phyloP scores from a whole-genome alignment of 2,797 vertebrate species.

The Salarias fasciatus region DNA sequence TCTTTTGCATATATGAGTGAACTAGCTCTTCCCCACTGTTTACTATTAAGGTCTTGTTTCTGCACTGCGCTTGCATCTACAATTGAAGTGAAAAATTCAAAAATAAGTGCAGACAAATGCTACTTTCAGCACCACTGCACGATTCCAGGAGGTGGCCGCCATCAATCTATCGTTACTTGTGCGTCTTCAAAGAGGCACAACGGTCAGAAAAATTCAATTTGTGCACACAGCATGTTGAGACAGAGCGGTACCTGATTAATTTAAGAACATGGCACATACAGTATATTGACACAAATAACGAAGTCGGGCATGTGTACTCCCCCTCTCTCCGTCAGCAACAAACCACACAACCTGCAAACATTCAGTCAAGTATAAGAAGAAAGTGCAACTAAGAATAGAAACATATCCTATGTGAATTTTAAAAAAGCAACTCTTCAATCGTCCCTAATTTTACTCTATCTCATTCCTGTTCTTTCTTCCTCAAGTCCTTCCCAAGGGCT shows the following conservation, averaged over 20 bases:
- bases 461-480: slow-evolving; percentile 72
- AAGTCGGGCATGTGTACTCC: slow-evolving; percentile 42
- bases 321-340: slow-evolving; percentile 39
- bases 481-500: slow-evolving; percentile 77
- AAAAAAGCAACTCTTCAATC: slow-evolving; percentile 55
- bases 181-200: slow-evolving; percentile 64
- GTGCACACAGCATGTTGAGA: slow-evolving; percentile 69
- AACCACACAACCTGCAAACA: slow-evolving; percentile 53
- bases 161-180: slow-evolving; percentile 75
- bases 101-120: slow-evolving; percentile 55
- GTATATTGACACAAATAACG: slow-evolving; percentile 38
- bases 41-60: slow-evolving; percentile 54
- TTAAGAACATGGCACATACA: slow-evolving; percentile 59
- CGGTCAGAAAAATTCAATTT: slow-evolving; percentile 73
- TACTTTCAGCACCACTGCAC: slow-evolving; percentile 56
- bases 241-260: slow-evolving; percentile 66
- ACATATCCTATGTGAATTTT: slow-evolving; percentile 61
- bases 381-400: slow-evolving; percentile 70
- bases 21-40: slow-evolving; percentile 65
- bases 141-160: slow-evolving; percentile 53
- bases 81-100: slow-evolving; percentile 51
- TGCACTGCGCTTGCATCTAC: slow-evolving; percentile 30
- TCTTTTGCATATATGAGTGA: slow-evolving; percentile 73
- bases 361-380: slow-evolving; percentile 53
- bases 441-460: slow-evolving; percentile 70